Percentiles rank a stretch among this genome's conserved stretches.
These are phyloP conservation scores for Prionace glauca DNA, from an alignment of 2,797 vertebrate genomes.

Conservation along the genomic window DNA sequence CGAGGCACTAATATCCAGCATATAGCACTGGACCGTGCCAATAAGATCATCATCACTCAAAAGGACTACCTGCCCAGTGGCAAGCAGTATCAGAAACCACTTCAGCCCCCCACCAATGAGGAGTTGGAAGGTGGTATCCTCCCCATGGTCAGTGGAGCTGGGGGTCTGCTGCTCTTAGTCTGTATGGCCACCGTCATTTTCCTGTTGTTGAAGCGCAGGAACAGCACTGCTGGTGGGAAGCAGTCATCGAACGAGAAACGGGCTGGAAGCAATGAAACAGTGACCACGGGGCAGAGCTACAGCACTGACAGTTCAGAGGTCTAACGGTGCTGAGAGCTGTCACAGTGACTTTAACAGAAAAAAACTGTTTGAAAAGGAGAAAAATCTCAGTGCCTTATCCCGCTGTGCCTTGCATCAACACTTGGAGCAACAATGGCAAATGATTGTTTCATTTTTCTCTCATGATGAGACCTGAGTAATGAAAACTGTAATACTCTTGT, in stretches of 20 bases:
- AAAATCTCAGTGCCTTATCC: constrained; percentile 56
- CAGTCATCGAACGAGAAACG: constrained; percentile 49
- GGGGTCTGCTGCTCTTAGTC: constrained; percentile 58
- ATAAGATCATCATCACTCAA: constrained; percentile 56
- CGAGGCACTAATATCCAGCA: constrained; percentile 69
- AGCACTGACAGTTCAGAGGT: constrained; percentile 65
- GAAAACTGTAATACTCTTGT: background rate
- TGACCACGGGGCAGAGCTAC: constrained; percentile 45
- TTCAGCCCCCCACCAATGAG: constrained; percentile 56
- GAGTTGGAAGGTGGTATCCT: constrained; percentile 45
- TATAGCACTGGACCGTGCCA: constrained; percentile 56
- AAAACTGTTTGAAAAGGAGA: constrained; percentile 44
- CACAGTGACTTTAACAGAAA: background rate
- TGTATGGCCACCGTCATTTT: constrained; percentile 53
- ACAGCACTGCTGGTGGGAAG: constrained; percentile 40
- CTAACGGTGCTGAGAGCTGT: constrained; percentile 42
- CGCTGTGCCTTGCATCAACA: constrained; percentile 54
- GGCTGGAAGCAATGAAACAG: constrained; percentile 50
- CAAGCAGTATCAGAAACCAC: constrained; percentile 47
- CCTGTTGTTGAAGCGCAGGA: constrained; percentile 56
- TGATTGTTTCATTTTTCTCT: constrained; percentile 39
- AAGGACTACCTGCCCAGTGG: constrained; percentile 52
- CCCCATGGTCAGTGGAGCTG: constrained; percentile 55
- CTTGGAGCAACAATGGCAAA: constrained; percentile 46
- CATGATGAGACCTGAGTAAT: background rate